phyloP scores from a whole-genome alignment of 2,797 vertebrate species.

The Momotus momota region DNA sequence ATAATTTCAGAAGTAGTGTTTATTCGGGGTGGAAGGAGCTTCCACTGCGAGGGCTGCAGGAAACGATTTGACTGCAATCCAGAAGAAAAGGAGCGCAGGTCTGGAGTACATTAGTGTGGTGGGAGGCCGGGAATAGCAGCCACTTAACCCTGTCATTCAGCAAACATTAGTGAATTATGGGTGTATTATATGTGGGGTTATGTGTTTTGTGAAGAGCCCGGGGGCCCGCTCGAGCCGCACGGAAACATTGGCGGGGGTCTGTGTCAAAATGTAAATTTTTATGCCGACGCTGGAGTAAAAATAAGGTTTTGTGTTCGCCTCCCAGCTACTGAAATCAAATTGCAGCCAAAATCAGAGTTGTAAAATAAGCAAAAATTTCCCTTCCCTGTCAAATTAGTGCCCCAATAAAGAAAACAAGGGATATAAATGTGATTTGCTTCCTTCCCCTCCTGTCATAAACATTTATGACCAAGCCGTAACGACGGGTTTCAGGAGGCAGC shows the following conservation, averaged over 20 bases:
- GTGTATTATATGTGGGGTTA: conserved; percentile 44
- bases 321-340: conserved; percentile 60
- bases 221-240: conserved; percentile 12
- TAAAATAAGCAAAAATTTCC: conserved; percentile 69
- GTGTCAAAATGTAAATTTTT: conserved; percentile 66
- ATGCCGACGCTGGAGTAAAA: conserved; percentile 44
- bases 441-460: conserved; percentile 50
- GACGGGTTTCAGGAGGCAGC: conserved; percentile 3
- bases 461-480: neutral
- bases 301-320: conserved; percentile 47
- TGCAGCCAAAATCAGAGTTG: conserved; percentile 38
- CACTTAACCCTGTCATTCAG: conserved; percentile 76
- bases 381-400: conserved; percentile 74
- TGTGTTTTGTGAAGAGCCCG: conserved; percentile 35
- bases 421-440: conserved; percentile 66
- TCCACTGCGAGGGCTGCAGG: conserved; percentile 41
- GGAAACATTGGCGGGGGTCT: conserved; percentile 17
- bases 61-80: conserved; percentile 67
- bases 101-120: conserved; percentile 72
- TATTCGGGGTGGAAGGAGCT: conserved; percentile 39
- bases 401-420: conserved; percentile 67
- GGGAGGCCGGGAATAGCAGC: conserved; percentile 72
- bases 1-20: conserved; percentile 45
- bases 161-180: conserved; percentile 75
- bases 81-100: conserved; percentile 45